A percentile compares a stretch with the other conserved stretches of the same genome.
phyloP scores from a whole-genome alignment of 2,888 invertebrate genomes.

The Polyploca ridens region DNA sequence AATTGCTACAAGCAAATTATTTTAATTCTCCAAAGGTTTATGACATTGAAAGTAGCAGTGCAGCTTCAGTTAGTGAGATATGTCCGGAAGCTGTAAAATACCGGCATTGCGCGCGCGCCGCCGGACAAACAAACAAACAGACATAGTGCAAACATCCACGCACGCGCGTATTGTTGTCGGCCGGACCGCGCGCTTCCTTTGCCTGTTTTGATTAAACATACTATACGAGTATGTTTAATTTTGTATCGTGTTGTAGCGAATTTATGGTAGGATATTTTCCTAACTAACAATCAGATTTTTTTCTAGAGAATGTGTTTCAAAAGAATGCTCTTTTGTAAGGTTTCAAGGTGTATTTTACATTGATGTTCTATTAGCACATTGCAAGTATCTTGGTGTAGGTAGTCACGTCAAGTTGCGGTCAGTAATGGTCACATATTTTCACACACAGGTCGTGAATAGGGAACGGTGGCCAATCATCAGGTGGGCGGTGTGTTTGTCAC shows the following conservation, averaged over 20 bases:
- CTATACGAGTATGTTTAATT: conserved; percentile 13
- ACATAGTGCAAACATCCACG: conserved; percentile 33
- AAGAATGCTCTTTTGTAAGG: too few species aligned
- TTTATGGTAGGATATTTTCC: background rate
- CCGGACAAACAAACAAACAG: conserved; percentile 52
- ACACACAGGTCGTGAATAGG: too few species aligned
- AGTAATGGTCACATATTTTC: too few species aligned
- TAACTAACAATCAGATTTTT: too few species aligned
- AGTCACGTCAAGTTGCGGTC: too few species aligned
- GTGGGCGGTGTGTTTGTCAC: too few species aligned
- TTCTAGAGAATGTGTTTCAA: too few species aligned
- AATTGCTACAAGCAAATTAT: background rate
- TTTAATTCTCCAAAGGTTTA: background rate
- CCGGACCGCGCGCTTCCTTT: conserved; percentile 43
- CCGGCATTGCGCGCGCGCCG: conserved; percentile 55
- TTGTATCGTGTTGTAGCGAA: background rate
- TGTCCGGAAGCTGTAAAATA: conserved; percentile 58
- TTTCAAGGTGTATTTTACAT: too few species aligned
- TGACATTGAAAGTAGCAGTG: background rate
- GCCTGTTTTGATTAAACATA: conserved; percentile 45
- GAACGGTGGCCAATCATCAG: too few species aligned
- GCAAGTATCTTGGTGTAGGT: too few species aligned
- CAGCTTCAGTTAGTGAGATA: background rate
- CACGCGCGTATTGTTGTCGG: conserved; percentile 41
- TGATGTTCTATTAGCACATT: too few species aligned